Percentiles rank a stretch among this genome's conserved stretches.
These are phyloP conservation scores for Centropyge bicolor DNA, from an alignment of 2,797 vertebrate genomes.

Conservation along the genomic window DNA sequence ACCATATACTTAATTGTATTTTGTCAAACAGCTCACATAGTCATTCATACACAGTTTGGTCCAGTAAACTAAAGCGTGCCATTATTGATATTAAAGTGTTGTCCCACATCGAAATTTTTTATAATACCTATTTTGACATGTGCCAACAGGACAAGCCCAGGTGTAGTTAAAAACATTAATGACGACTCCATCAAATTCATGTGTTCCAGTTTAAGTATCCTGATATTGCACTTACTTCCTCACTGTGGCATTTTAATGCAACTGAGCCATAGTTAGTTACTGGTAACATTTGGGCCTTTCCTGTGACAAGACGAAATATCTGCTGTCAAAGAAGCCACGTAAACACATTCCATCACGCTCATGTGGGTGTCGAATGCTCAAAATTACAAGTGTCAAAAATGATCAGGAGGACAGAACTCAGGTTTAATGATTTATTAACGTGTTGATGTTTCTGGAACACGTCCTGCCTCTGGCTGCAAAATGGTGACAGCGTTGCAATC, in stretches of 20 bases:
- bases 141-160: not conserved
- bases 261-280: too few species aligned
- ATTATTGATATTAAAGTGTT: too few species aligned
- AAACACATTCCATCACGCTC: not conserved
- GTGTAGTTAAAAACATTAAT: not conserved
- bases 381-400: not conserved
- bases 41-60: too few species aligned
- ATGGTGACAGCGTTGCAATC: not conserved
- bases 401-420: not conserved
- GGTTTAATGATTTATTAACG: not conserved
- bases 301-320: not conserved
- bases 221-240: not conserved
- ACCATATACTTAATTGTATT: too few species aligned
- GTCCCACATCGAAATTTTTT: too few species aligned
- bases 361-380: not conserved
- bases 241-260: not conserved
- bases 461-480: not conserved
- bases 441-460: not conserved
- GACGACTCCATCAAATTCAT: not conserved
- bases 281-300: too few species aligned
- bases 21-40: too few species aligned
- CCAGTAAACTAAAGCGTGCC: too few species aligned
- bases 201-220: not conserved
- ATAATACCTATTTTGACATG: too few species aligned
- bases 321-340: too few species aligned